A percentile compares a stretch with the other conserved stretches of the same genome.
These are phyloP conservation scores for Sclerurus mexicanus DNA, from an alignment of 2,113 vertebrate genomes.

Conservation along the genomic window DNA sequence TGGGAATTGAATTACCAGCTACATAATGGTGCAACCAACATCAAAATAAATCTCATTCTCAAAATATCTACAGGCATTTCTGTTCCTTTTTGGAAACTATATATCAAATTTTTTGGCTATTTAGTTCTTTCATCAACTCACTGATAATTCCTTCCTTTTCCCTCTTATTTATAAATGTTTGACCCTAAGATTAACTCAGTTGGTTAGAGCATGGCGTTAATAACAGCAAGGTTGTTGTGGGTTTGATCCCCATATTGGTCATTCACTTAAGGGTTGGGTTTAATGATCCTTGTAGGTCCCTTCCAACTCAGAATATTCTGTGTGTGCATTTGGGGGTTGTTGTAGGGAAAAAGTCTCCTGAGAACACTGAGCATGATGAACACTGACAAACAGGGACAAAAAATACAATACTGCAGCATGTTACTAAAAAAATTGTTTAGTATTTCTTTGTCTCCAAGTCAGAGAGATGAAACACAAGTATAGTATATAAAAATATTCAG, in stretches of 20 bases:
- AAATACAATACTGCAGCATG: background rate
- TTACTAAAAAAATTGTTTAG: background rate
- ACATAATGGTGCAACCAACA: background rate
- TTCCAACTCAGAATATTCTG: background rate
- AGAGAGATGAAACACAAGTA: background rate
- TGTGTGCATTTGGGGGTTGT: background rate
- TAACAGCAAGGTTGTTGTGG: background rate
- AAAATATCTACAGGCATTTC: background rate
- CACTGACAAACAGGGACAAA: background rate
- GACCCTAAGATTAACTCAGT: background rate
- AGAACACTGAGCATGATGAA: background rate
- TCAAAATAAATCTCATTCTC: background rate
- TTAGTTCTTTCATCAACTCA: background rate
- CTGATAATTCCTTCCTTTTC: background rate
- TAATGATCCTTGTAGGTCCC: background rate
- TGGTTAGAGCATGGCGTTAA: background rate
- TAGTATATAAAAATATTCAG: background rate
- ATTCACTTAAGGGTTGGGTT: background rate
- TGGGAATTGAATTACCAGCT: background rate
- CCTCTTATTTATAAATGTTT: background rate
- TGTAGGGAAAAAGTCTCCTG: background rate
- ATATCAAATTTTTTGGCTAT: background rate
- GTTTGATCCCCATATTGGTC: rapidly evolving
- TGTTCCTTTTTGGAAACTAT: background rate
- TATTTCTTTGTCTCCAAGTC: background rate